Evolutionary conservation across 1,140 invertebrate species (phyloP), one percentile per base, ranked within the genome.

Genomic region (Tetraneura akinire): DNA sequence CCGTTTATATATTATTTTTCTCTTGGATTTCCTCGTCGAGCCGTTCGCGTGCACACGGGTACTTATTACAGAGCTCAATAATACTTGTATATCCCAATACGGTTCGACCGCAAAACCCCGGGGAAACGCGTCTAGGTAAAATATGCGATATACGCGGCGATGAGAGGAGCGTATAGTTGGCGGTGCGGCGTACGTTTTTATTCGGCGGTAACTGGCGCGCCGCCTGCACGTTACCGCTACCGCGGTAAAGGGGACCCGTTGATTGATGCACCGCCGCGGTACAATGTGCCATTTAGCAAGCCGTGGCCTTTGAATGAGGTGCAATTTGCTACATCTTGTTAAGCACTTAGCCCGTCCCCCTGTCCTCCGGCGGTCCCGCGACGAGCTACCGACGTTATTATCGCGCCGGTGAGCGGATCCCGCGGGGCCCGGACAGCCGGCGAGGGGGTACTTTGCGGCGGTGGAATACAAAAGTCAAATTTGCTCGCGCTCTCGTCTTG

Each of bases 301-400:
- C 74, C 74, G 37, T 55, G 53, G 74, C 51, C 74, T 78, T 78
- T 78, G 74, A 78, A 78, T 78, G 74, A 78, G 74, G 74, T 78
- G 74, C 74, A 78, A 78, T 78, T 78, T 78, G 74, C 74, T 78
- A 78, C 74, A 78, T 78, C 74, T 78, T 78, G 74, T 78, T 78
- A 78, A 78, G 74, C 74, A 78, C 74, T 78, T 78, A 78, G 74
- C 74, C 74, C 74, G 42, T 55, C 55, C 53, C 37, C 42, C 16
- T 37, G 3, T 37, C 55, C 32, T 5, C 10, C 37, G 13, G 49
- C 51, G 8, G 8, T 37, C 32, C 37, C 10, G 3, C 18, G n/a
- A 37, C 32, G 32, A 29, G 21, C 21, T 13, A 23, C 37, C 74
- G 74, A 45, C 74, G 74, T 78, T 62, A 78, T 78, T 62, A 62